A percentile compares a stretch with the other conserved stretches of the same genome.
phyloP scores from a whole-genome alignment of 2,113 vertebrate species.

The Rhynchomys soricoides region DNA sequence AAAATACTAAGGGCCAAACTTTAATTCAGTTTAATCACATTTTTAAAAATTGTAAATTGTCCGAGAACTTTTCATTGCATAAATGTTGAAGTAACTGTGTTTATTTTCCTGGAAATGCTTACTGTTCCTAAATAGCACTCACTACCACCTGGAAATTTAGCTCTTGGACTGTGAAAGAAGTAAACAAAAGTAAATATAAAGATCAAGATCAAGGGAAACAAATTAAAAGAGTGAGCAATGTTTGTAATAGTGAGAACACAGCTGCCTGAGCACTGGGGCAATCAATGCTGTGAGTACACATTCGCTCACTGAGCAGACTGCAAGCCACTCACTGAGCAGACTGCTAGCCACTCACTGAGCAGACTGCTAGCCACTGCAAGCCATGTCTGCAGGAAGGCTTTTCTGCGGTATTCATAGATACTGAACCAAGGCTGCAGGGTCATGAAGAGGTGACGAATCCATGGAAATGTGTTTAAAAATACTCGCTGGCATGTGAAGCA shows the following conservation, averaged over 20 bases:
- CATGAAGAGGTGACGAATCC: neutral
- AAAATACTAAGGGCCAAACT: neutral
- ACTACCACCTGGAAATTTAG: neutral
- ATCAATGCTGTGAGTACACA: neutral
- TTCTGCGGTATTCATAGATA: neutral
- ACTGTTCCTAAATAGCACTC: neutral
- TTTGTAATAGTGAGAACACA: too few species aligned
- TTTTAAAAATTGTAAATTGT: neutral
- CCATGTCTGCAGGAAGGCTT: too few species aligned
- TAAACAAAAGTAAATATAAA: neutral
- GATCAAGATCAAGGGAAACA: neutral
- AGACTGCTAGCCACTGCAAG: neutral
- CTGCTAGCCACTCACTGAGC: neutral
- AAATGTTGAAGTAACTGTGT: neutral
- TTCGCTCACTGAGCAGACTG: neutral
- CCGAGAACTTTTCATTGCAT: slow-evolving; percentile 7
- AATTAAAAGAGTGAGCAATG: neutral
- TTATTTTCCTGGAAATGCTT: neutral
- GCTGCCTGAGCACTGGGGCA: neutral
- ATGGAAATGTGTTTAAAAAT: neutral
- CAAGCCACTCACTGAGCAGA: neutral
- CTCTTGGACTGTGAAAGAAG: neutral
- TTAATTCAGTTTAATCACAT: neutral
- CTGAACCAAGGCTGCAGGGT: neutral
- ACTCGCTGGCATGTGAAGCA: neutral